Evolutionary conservation across 37 sponge, comb jelly and placozoan species (phyloP), one percentile per base, ranked within the genome.

Genomic region (Tethya wilhelma): DNA sequence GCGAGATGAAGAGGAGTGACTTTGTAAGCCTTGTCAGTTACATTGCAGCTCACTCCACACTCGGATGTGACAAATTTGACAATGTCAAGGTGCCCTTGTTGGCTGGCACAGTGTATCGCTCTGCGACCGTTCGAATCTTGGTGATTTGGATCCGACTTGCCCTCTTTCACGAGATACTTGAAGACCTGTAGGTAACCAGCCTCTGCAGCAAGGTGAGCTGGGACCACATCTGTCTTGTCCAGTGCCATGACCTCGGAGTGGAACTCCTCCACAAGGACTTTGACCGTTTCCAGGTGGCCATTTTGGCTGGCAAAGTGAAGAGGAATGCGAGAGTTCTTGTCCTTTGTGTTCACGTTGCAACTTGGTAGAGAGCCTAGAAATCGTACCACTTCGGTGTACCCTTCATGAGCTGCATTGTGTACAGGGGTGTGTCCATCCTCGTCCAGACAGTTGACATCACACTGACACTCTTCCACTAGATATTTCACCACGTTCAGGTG

Each of bases 11-110:
- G 59, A 4, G 78, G 64, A 30, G 86, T 86, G 20, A 78, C 79
- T 23, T 56, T 43, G 44, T 72, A 55, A 9, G 45, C 43, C 32
- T 36, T 40, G 44, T 75, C 77, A 29, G 19, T 34, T 34, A 44
- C 68, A 28, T 36, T 69, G 30, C 5, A 4, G 5, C 38, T 55
- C 23, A 68, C 49, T 39, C 55, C 44, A 36, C 75, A 58, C 59
- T 84, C 81, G 3, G 56, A 34, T 4, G 87, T 33, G 33, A 80
- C 62, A 1, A 69, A 62, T n/a, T 84, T 42, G 4, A 84, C 66
- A 53, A 92, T 84, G 9, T 57, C 56, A 25, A 84, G n/a, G 26
- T 67, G 26, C 79, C 87, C 87, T 71, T 76, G 64, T 58, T 79
- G 86, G 53, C 79, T 64, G 7, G 86, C 86, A 46, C 11, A 70